Evolutionary conservation across 2,888 invertebrate genomes (phyloP).

Genomic region (Athrips mouffetella): DNA sequence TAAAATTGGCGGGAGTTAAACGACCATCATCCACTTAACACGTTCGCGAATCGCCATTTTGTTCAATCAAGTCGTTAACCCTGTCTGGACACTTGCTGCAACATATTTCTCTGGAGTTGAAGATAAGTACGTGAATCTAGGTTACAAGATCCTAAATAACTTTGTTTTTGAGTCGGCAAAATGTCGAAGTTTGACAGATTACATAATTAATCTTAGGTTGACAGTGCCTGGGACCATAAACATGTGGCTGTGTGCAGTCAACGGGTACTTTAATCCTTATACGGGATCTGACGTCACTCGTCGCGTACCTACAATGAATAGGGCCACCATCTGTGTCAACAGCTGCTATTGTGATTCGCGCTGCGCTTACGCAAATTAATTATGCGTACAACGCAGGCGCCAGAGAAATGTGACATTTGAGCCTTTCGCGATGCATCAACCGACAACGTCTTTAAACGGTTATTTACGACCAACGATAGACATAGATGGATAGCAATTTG

Average conservation of each 20-base stretch:
- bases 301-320: constrained; percentile 43
- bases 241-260: constrained; percentile 19
- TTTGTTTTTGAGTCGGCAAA: background rate
- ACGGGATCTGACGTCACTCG: constrained; percentile 48
- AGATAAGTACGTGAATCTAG: constrained; percentile 20
- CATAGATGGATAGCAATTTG: constrained; percentile 33
- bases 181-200: constrained; percentile 20
- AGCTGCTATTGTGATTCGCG: constrained; percentile 60
- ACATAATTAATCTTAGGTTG: constrained; percentile 20
- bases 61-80: constrained; percentile 72
- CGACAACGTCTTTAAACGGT: constrained; percentile 28
- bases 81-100: constrained; percentile 36
- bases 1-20: constrained; percentile 44
- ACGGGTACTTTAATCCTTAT: constrained; percentile 29
- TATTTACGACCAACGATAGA: constrained; percentile 37
- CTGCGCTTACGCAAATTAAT: constrained; percentile 57
- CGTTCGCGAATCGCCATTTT: constrained; percentile 66
- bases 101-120: constrained; percentile 12
- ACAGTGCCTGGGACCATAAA: constrained; percentile 25
- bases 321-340: constrained; percentile 56
- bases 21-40: constrained; percentile 72
- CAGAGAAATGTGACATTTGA: constrained; percentile 30
- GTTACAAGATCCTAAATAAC: constrained; percentile 2
- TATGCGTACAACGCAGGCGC: constrained; percentile 47
- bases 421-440: constrained; percentile 35